phyloP scores from a whole-genome alignment of 1,140 invertebrate genomes.

The Philopotamus ludificatus region DNA sequence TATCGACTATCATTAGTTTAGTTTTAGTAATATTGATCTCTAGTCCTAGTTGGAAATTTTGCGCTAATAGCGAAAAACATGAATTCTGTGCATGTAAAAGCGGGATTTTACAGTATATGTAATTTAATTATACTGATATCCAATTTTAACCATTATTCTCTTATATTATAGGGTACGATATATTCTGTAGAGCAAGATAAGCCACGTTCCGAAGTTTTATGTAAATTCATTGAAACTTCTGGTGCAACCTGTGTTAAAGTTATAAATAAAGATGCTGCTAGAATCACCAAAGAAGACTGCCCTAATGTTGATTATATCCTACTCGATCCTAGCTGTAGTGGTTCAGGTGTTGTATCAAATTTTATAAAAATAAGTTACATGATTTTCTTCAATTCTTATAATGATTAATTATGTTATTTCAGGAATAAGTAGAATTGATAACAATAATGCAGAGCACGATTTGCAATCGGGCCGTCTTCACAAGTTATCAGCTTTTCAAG shows the following conservation, averaged over 20 bases:
- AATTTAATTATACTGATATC: no score
- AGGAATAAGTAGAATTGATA: constrained; percentile 49
- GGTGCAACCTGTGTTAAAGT: constrained; percentile 66
- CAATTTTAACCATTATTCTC: neutral
- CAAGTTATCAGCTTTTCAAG: constrained; percentile 79
- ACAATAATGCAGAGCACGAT: constrained; percentile 46
- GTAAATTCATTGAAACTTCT: constrained; percentile 62
- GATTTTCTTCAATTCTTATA: neutral
- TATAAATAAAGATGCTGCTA: constrained; percentile 71
- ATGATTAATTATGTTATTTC: no score
- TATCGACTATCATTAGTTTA: no score
- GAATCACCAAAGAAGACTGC: constrained; percentile 61
- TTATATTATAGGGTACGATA: constrained; percentile 61
- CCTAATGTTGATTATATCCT: constrained; percentile 84
- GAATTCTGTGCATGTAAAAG: no score
- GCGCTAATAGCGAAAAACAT: no score
- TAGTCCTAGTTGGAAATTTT: no score
- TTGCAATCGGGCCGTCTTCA: constrained; percentile 56
- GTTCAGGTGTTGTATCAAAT: constrained; percentile 70
- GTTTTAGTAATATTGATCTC: no score
- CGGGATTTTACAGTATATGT: no score
- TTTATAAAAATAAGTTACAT: neutral
- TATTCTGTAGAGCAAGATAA: constrained; percentile 79
- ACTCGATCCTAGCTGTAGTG: constrained; percentile 94
- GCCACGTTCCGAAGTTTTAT: constrained; percentile 65